Evolutionary conservation across 2,888 invertebrate species (phyloP), one percentile per base, ranked within the genome.

Genomic region (Hartigia nigra): DNA sequence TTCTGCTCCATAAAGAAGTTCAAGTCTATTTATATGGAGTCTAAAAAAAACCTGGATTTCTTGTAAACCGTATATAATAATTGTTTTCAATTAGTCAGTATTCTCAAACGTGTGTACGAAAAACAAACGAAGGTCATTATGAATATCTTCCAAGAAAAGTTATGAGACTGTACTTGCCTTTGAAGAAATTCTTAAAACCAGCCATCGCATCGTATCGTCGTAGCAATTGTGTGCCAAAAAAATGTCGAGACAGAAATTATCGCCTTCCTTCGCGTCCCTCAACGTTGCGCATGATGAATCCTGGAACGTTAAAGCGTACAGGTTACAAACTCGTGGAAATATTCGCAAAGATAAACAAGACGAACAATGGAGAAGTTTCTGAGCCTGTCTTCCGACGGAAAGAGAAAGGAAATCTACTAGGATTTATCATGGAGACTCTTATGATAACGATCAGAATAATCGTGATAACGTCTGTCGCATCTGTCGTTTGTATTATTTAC

Each of bases 381-480:
- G 23, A 23, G 23, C 23, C 23, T 5, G 39, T 55, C 1, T 55
- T 23, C 4, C 5, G 23, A 23, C 14, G 39, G 23, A 55, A 55
- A 9, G 23, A 55, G 23, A 5, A 55, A 9, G 23, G 5, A 55
- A 55, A 55, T 55, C 5, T 55, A 55, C 70, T 82, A 35, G 75
- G 75, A 74, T 74, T 78, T 76, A 79, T 81, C 77, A 35, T 79
- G 79, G 79, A 81, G 82, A 75, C 77, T 72, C 74, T 81, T 70
- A 78, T 78, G 34, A 81, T 88, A 37, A 34, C 83, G 1, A 76
- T 82, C 70, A 84, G 86, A 77, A 79, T 87, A 74, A 76, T 84
- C 37, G 80, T 86, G 75, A 84, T 88, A 76, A 82, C 84, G 70
- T 79, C 81, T 31, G 78, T 87, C n/a, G 74, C 81, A 34, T 78